Percentiles rank a stretch among this genome's conserved stretches.
Conservation (phyloP, 2,888 invertebrate species). For the Sericinus montela region DNA sequence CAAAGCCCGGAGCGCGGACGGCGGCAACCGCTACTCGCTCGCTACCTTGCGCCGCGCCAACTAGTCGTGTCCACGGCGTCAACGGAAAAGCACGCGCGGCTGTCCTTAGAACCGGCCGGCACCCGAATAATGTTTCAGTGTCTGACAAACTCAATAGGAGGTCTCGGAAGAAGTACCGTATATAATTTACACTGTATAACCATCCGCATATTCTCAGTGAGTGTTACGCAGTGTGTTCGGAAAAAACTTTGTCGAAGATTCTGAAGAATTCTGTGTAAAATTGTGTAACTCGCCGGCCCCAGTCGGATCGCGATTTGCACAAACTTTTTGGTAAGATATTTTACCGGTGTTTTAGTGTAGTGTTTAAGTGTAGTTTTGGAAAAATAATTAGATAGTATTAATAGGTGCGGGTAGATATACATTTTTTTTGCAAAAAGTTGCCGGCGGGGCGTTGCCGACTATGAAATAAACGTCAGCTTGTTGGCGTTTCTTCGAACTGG, state of each 20-base stretch:
- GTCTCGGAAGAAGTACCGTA: constrained; percentile 76
- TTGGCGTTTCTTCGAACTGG: constrained; percentile 59
- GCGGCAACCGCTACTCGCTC: constrained; percentile 38
- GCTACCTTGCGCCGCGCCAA: constrained; percentile 34
- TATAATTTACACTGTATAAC: constrained; percentile 76
- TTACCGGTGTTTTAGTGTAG: constrained; percentile 23
- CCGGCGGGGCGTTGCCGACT: constrained; percentile 64
- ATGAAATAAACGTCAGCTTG: constrained; percentile 39
- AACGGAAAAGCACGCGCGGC: constrained; percentile 73
- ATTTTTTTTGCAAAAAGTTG: constrained; percentile 26
- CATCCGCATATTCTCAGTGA: constrained; percentile 78
- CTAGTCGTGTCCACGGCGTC: constrained; percentile 74
- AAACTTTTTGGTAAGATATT: constrained; percentile 72
- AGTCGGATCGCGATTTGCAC: constrained; percentile 73
- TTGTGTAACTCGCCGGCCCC: constrained; percentile 75
- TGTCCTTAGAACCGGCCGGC: constrained; percentile 72
- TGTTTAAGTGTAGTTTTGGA: constrained; percentile 4
- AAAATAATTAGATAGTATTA: constrained; percentile 17
- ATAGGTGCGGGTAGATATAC: constrained; percentile 32
- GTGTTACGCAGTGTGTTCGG: constrained; percentile 79
- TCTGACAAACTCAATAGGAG: constrained; percentile 77
- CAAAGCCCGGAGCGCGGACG: constrained; percentile 39
- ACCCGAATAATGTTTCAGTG: constrained; percentile 79
- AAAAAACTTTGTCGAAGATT: constrained; percentile 80
- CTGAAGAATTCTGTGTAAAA: constrained; percentile 78